A percentile compares a stretch with the other conserved stretches of the same genome.
Conservation (phyloP, 2,888 invertebrate genomes). For the Mechanitis messenoides region DNA sequence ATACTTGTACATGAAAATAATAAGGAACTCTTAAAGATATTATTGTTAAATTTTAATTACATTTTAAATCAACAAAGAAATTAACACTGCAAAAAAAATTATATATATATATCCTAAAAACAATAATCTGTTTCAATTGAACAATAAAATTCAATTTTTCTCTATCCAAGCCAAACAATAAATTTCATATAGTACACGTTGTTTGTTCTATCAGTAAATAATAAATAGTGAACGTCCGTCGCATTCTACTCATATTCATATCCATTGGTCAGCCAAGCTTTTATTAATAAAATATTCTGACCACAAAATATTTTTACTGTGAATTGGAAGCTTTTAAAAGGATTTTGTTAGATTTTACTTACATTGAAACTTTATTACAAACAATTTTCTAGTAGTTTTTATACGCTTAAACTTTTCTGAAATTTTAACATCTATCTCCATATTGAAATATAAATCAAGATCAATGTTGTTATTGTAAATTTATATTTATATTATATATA, state of each 20-base stretch:
- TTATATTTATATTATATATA: too few species aligned
- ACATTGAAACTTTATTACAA: too few species aligned
- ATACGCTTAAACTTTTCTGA: too few species aligned
- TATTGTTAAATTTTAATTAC: too few species aligned
- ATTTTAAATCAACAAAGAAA: too few species aligned
- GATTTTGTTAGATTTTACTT: not conserved
- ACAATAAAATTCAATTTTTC: slow-evolving; percentile 66
- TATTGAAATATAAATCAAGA: too few species aligned
- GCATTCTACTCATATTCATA: slow-evolving; percentile 28
- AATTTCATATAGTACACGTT: slow-evolving; percentile 53
- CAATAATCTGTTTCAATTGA: slow-evolving; percentile 55
- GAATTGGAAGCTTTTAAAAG: not conserved
- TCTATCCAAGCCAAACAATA: slow-evolving; percentile 55
- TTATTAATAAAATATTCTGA: slow-evolving; percentile 8
- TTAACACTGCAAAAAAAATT: not conserved
- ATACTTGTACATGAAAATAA: too few species aligned
- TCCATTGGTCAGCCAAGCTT: slow-evolving; percentile 8
- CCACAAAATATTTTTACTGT: not conserved
- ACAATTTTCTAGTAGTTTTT: too few species aligned
- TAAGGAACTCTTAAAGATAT: too few species aligned
- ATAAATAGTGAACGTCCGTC: slow-evolving; percentile 59
- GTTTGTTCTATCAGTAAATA: slow-evolving; percentile 52
- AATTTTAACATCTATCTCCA: not conserved
- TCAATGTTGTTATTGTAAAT: too few species aligned
- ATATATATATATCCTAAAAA: slow-evolving; percentile 27